Evolutionary conservation across 2,797 vertebrate species (phyloP).

Genomic region (Tenualosa ilisha): DNA sequence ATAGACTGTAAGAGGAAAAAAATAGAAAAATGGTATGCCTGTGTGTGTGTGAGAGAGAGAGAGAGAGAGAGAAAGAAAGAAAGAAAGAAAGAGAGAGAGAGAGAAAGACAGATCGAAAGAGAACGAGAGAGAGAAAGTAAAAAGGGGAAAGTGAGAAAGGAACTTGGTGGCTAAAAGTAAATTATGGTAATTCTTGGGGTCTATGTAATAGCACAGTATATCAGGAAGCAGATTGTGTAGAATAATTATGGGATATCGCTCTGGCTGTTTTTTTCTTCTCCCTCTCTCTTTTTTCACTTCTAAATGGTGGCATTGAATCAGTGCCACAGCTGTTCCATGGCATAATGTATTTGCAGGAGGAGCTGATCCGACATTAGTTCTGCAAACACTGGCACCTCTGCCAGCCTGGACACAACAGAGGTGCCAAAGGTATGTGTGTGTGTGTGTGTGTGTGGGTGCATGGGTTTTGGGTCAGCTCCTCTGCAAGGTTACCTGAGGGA

Average conservation of each 20-base stretch:
- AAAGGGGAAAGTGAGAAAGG: background rate
- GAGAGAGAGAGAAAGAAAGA: background rate
- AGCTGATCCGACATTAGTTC: background rate
- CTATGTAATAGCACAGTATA: background rate
- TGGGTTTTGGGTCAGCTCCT: background rate
- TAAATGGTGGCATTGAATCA: background rate
- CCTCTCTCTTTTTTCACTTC: background rate
- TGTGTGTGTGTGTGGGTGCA: background rate
- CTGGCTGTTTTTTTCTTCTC: background rate
- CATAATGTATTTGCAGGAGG: background rate
- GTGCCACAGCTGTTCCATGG: conserved; percentile 8
- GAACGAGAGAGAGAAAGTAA: background rate
- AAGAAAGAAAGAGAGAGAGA: background rate
- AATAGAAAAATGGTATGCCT: background rate
- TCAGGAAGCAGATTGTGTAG: conserved; percentile 13
- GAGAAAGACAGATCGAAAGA: background rate
- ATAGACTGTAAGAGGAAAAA: background rate
- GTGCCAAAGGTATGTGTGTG: conserved; percentile 8
- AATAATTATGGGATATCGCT: conserved; percentile 23
- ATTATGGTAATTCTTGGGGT: conserved; percentile 4
- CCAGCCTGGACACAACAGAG: background rate
- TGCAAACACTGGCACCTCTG: background rate
- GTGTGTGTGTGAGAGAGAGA: background rate
- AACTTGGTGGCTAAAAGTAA: conserved; percentile 16
- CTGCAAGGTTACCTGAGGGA: background rate